A percentile compares a stretch with the other conserved stretches of the same genome.
Evolutionary conservation across 2,888 invertebrate species (phyloP).

Genomic region (Caenorhabditis sinica): DNA sequence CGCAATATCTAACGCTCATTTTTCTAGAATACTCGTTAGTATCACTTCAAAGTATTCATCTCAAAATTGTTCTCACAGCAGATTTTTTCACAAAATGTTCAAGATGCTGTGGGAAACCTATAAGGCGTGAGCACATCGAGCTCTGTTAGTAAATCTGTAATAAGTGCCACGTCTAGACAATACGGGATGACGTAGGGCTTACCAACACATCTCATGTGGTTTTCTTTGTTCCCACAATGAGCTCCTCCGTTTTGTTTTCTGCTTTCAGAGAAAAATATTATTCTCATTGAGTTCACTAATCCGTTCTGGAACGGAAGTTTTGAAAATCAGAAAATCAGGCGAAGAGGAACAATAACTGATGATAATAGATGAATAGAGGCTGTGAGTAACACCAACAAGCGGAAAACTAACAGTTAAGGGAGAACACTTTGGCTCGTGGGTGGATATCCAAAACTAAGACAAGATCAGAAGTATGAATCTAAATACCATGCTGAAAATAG

Average conservation of each 20-base stretch:
- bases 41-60: neutral
- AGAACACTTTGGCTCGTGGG: too few relatives aligned
- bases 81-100: too few relatives aligned
- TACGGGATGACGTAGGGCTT: neutral
- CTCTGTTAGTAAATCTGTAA: neutral
- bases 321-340: neutral
- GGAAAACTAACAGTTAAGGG: too few relatives aligned
- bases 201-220: neutral
- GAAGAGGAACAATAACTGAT: too few relatives aligned
- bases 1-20: too few relatives aligned
- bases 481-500: too few relatives aligned
- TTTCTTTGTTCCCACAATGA: neutral
- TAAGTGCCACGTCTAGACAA: constrained; percentile 2
- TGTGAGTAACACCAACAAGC: too few relatives aligned
- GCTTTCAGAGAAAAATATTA: neutral
- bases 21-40: too few relatives aligned
- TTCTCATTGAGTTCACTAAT: neutral
- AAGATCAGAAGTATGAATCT: too few relatives aligned
- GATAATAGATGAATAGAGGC: too few relatives aligned
- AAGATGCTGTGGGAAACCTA: neutral
- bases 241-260: neutral
- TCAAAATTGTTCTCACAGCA: neutral
- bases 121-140: too few relatives aligned
- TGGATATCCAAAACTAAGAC: too few relatives aligned
- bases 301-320: neutral